phyloP scores from a whole-genome alignment of 92 coral and sea anemone genomes.

The Palythoa caribaeorum region DNA sequence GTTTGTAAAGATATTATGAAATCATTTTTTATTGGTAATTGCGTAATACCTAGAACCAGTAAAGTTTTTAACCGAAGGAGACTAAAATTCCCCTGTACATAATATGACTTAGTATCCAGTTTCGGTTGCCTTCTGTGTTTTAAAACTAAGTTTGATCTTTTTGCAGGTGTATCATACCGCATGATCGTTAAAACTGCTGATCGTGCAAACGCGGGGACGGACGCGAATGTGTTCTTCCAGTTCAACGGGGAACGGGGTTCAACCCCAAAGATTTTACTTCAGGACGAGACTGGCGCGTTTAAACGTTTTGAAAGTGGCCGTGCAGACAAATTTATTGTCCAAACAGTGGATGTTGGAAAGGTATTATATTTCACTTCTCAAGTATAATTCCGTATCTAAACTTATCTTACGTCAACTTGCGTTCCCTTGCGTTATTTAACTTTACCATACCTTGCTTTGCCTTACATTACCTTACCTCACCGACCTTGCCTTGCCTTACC shows the following conservation, averaged over 20 bases:
- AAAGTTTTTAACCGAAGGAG: no score
- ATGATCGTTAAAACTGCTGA: conserved; percentile 87
- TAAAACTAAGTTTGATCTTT: background rate
- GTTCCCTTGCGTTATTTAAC: background rate
- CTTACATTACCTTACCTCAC: background rate
- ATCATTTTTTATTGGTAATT: no score
- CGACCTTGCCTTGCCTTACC: background rate
- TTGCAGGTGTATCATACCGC: conserved; percentile 78
- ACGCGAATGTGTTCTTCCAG: conserved; percentile 81
- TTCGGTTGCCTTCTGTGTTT: background rate
- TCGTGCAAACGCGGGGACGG: conserved; percentile 77
- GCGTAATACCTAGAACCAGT: no score
- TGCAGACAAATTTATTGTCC: conserved; percentile 95
- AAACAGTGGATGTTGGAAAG: conserved; percentile 94
- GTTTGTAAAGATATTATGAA: no score
- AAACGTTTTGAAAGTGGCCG: conserved; percentile 84
- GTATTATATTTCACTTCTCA: conserved; percentile 33
- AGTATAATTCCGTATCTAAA: background rate
- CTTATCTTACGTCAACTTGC: background rate
- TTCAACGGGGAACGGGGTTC: conserved; percentile 81
- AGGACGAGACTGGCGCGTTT: conserved; percentile 78
- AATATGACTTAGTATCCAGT: background rate
- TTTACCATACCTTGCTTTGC: background rate
- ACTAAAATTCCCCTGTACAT: no score
- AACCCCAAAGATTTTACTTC: conserved; percentile 80